Evolutionary conservation across 2,888 invertebrate species (phyloP).

Genomic region (Heliconius hortense): DNA sequence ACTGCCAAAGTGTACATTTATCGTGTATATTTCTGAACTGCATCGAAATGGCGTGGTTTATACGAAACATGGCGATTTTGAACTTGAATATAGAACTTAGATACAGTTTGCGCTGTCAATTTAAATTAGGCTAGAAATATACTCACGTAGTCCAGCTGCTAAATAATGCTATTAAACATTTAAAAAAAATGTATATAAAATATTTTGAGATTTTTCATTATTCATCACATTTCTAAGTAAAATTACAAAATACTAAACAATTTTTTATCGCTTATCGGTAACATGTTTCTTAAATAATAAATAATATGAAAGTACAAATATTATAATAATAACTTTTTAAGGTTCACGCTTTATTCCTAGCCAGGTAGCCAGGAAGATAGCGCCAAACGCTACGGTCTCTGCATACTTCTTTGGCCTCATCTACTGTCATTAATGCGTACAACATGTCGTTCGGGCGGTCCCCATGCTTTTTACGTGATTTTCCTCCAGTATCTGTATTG

Average conservation of each 20-base stretch:
- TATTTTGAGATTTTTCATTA: background rate
- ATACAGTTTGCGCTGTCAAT: background rate
- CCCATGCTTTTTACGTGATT: background rate
- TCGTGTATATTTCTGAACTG: no score
- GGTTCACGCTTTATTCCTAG: background rate
- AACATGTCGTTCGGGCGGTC: no score
- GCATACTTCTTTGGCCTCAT: background rate
- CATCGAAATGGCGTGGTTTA: no score
- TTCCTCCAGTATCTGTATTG: background rate
- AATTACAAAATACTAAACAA: background rate
- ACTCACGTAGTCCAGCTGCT: slow-evolving; percentile 22
- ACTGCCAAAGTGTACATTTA: no score
- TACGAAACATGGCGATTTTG: no score
- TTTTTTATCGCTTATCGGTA: no score
- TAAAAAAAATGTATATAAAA: background rate
- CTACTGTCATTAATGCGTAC: background rate
- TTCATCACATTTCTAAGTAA: background rate
- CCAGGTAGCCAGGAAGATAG: background rate
- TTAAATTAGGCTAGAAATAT: slow-evolving; percentile 3
- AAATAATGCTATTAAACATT: background rate
- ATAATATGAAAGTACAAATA: background rate
- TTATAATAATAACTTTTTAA: no score
- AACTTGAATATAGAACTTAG: no score
- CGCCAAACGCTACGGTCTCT: background rate
- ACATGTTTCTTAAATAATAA: background rate